These are phyloP conservation scores for Aphodius sticticus DNA, from an alignment of 2,888 invertebrate species.

Conservation along the genomic window DNA sequence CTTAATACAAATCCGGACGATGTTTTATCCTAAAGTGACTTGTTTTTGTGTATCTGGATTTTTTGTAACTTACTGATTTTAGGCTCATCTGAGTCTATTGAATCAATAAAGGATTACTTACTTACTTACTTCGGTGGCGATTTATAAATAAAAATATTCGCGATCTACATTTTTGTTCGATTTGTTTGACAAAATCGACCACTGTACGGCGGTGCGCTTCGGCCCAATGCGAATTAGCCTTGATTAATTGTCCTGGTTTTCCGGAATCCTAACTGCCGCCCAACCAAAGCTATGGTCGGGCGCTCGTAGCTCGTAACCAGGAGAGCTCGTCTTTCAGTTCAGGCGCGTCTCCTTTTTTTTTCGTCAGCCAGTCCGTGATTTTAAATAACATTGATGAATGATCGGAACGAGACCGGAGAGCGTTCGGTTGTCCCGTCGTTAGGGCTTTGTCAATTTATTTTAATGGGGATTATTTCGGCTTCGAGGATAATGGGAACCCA, in stretches of 20 bases:
- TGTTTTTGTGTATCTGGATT: too few relatives aligned
- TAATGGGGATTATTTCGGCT: not conserved
- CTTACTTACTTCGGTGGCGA: too few relatives aligned
- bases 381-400: constrained; percentile 4
- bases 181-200: too few relatives aligned
- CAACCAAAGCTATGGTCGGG: not conserved
- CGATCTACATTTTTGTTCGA: too few relatives aligned
- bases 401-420: not conserved
- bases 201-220: not conserved
- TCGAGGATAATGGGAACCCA: constrained; percentile 4
- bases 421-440: not conserved
- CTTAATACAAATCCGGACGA: too few relatives aligned
- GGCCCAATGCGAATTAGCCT: not conserved
- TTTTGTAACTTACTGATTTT: too few relatives aligned
- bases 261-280: not conserved
- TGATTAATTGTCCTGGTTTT: not conserved
- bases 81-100: too few relatives aligned
- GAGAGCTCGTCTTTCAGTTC: not conserved
- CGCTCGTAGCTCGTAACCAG: not conserved
- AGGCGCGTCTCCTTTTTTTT: not conserved
- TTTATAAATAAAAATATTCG: too few relatives aligned
- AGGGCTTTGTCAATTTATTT: constrained; percentile 4
- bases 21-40: too few relatives aligned
- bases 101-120: too few relatives aligned
- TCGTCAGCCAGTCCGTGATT: not conserved